phyloP scores from a whole-genome alignment of 2,888 invertebrate species.

The Nemurella pictetii region DNA sequence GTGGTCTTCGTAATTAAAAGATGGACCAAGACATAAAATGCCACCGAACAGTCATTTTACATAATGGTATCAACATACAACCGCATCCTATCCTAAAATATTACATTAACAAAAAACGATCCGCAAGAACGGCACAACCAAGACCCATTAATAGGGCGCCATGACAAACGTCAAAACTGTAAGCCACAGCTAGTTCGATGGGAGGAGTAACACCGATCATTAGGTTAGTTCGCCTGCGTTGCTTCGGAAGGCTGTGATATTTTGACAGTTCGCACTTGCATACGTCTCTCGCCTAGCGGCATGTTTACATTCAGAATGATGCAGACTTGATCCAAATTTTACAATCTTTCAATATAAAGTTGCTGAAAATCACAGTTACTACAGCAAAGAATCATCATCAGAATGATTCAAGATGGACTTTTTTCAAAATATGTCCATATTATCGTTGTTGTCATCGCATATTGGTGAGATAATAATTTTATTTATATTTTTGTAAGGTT shows the following conservation, averaged over 20 bases:
- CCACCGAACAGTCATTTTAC: background rate
- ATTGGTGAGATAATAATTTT: constrained; percentile 62
- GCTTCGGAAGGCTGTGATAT: background rate
- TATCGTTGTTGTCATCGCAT: constrained; percentile 71
- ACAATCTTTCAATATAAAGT: background rate
- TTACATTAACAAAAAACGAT: background rate
- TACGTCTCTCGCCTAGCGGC: background rate
- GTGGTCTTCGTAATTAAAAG: background rate
- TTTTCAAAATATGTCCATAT: constrained; percentile 70
- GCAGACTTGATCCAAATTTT: background rate
- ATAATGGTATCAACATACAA: background rate
- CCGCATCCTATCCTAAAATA: background rate
- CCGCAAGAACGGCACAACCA: background rate
- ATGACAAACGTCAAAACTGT: background rate
- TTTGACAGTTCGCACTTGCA: background rate
- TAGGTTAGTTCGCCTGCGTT: background rate
- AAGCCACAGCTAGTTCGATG: background rate
- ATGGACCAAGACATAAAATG: background rate
- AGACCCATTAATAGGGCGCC: background rate
- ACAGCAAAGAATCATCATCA: constrained; percentile 2
- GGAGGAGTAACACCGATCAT: background rate
- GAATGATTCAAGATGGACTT: constrained; percentile 8
- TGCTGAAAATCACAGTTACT: background rate
- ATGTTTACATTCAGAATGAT: background rate
- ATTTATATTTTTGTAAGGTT: no score